These are phyloP conservation scores for Tachysurus vachellii DNA, from an alignment of 2,113 vertebrate species.

Conservation along the genomic window DNA sequence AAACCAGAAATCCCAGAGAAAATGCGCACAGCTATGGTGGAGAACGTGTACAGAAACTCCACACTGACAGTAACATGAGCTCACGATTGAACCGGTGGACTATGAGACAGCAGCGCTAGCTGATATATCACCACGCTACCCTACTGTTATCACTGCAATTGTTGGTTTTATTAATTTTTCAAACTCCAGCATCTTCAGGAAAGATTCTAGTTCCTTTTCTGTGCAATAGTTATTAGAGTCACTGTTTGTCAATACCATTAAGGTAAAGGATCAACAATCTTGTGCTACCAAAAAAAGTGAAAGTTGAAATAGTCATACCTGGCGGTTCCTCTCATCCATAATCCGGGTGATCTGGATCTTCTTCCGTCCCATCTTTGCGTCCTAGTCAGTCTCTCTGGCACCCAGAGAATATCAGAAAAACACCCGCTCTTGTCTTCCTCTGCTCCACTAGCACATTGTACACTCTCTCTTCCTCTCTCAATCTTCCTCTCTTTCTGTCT, in stretches of 20 bases:
- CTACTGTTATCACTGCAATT: not conserved
- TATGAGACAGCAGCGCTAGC: not conserved
- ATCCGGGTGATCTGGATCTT: constrained; percentile 99
- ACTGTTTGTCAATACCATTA: not conserved
- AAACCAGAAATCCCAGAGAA: not conserved
- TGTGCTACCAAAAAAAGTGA: too few relatives aligned
- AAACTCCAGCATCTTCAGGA: not conserved
- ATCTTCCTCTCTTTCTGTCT: constrained; percentile 67
- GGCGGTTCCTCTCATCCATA: constrained; percentile 98
- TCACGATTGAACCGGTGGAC: not conserved
- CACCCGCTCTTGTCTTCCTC: constrained; percentile 75
- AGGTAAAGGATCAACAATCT: not conserved
- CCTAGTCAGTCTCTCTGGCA: constrained; percentile 78
- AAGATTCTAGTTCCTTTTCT: not conserved
- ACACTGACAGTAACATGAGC: not conserved
- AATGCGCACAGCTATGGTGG: not conserved
- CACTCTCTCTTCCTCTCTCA: constrained; percentile 60
- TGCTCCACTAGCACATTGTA: constrained; percentile 90
- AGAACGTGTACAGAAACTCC: not conserved
- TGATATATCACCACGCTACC: not conserved
- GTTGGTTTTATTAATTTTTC: not conserved
- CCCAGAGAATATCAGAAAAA: constrained; percentile 82
- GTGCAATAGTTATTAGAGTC: not conserved
- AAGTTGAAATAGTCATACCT: constrained; percentile 77
- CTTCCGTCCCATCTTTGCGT: constrained; percentile 93